phyloP scores from a whole-genome alignment of 2,113 vertebrate species.

The Hyla sarda region DNA sequence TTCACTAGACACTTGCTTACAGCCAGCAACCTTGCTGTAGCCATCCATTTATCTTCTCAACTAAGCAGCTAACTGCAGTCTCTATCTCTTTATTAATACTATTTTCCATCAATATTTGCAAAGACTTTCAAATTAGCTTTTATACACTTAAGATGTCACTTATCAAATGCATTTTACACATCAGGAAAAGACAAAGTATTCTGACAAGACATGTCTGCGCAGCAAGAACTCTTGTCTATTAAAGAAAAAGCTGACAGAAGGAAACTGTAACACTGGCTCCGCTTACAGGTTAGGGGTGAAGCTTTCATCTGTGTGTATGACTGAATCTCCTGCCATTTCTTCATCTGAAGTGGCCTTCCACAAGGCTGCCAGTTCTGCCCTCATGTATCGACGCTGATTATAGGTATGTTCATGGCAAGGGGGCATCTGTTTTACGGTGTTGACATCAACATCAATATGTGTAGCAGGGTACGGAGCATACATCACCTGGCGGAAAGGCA shows the following conservation, averaged over 20 bases:
- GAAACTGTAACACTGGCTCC: not conserved
- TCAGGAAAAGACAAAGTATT: not conserved
- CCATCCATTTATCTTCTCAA: conserved; percentile 25
- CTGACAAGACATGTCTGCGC: conserved; percentile 4
- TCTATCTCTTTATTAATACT: conserved; percentile 16
- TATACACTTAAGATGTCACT: conserved; percentile 23
- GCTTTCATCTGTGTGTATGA: conserved; percentile 89
- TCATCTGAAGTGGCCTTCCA: conserved; percentile 93
- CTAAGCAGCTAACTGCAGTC: conserved; percentile 23
- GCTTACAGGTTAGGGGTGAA: conserved; percentile 94
- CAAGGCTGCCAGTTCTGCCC: conserved; percentile 84
- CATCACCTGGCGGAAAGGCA: conserved; percentile 96
- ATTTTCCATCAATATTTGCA: conserved; percentile 25
- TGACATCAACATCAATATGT: conserved; percentile 96
- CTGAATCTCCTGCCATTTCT: conserved; percentile 85
- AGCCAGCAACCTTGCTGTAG: not conserved
- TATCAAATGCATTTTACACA: not conserved
- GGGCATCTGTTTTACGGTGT: conserved; percentile 97
- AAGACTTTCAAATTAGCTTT: conserved; percentile 31
- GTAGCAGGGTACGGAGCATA: conserved; percentile 94
- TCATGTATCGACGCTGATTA: conserved; percentile 93
- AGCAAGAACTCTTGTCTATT: conserved; percentile 10
- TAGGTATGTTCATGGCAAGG: conserved; percentile 96
- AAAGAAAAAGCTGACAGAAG: conserved; percentile 5
- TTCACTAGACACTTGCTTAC: conserved; percentile 10